A percentile compares a stretch with the other conserved stretches of the same genome.
Conservation (phyloP, 2,888 invertebrate genomes). For the Helleia helle region DNA sequence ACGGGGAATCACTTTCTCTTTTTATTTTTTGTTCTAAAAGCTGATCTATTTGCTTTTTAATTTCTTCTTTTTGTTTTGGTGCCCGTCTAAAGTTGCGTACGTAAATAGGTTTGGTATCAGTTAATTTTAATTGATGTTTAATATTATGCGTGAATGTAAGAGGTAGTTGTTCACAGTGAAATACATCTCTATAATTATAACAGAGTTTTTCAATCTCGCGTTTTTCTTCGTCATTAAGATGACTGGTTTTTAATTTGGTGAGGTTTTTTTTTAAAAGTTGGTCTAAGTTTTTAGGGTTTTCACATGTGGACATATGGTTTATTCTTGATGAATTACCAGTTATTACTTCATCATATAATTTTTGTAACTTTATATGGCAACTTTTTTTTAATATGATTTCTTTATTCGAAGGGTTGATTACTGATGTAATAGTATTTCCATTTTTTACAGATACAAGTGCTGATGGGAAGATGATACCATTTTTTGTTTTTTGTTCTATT, state of each 20-base stretch:
- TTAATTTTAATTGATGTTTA: conserved; percentile 32
- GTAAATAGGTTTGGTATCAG: conserved; percentile 20
- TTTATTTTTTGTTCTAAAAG: conserved; percentile 23
- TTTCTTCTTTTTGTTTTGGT: conserved; percentile 18
- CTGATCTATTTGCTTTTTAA: conserved; percentile 20
- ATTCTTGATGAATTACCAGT: too few species aligned
- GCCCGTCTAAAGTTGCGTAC: conserved; percentile 20
- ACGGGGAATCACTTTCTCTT: conserved; percentile 20
- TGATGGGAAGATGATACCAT: too few species aligned
- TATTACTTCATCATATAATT: conserved; percentile 1
- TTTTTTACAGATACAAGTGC: too few species aligned
- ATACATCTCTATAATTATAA: conserved; percentile 29
- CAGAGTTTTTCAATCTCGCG: conserved; percentile 24
- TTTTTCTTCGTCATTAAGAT: conserved; percentile 30
- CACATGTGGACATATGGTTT: too few species aligned
- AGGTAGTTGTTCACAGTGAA: conserved; percentile 28
- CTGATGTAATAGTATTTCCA: too few species aligned
- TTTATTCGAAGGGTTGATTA: too few species aligned
- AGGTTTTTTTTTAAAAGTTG: too few species aligned
- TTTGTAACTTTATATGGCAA: too few species aligned
- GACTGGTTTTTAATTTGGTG: conserved; percentile 8
- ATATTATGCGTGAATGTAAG: conserved; percentile 29
- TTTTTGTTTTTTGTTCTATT: too few species aligned
- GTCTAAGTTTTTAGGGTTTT: too few species aligned
- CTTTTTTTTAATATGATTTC: too few species aligned